Base-by-base conservation (phyloP, 1,140 invertebrate species). In the Battus philenor region DNA sequence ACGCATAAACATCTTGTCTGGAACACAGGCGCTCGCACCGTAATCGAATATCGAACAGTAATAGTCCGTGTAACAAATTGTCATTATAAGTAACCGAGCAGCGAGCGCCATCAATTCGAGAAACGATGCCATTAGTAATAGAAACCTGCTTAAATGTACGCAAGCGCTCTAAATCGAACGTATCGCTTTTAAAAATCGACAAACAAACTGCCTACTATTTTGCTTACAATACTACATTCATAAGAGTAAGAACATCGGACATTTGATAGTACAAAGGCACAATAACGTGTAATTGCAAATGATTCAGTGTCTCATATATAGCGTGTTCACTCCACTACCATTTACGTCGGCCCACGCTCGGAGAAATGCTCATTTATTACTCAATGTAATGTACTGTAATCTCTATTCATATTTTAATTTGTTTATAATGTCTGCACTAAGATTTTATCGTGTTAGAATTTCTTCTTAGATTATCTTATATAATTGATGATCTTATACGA, bases 261-360 rank as follows among this genome's bases (percentile, higher is more conserved):
- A 68, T 76, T 78, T 73, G 74, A 71, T 74, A 72, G 73, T 66
- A 80, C 68, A 75, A 77, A 78, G 67, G 65, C 57, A 84, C 80
- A 84, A 82, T 82, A 80, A 77, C 69, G 55, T 77, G 76, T 84
- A 84, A 84, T 84, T 84, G 80, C 74, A 77, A 80, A 82, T 82
- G 74, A 76, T 84, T 75, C 76, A 80, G 60, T 75, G 78, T 75
- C 76, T 78, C 70, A 75, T 68, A 65, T 68, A 60, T 51, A 52
- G 44, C 52, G 52, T 56, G 56, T 66, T 61, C 58, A 52, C 53
- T 60, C 52, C 61, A 68, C 66, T 78, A 72, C 68, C 71, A 74
- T 78, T 77, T 75, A 63, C 52, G 63, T 66, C 70, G 59, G 36
- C 70, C 75, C 72, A 75, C 73, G 65, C 59, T 60, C 38, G 30